phyloP scores from a whole-genome alignment of 1,140 invertebrate species.

The Magallana angulata region DNA sequence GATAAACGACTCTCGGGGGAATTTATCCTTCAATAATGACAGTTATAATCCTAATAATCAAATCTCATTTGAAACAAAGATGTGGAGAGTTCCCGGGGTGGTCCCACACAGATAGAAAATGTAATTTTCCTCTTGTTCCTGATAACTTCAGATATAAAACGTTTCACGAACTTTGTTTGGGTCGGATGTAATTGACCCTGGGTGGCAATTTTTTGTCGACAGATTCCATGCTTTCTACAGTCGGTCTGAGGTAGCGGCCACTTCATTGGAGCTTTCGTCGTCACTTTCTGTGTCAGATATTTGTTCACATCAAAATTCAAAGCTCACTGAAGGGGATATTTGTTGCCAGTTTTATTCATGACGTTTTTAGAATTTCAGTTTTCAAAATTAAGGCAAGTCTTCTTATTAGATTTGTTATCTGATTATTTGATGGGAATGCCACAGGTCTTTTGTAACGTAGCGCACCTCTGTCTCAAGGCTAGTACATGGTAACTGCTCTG shows the following conservation, averaged over 20 bases:
- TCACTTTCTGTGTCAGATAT: constrained; percentile 1
- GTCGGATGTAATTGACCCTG: constrained; percentile 29
- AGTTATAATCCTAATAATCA: constrained; percentile 34
- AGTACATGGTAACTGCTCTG: too few species aligned
- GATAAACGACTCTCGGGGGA: constrained; percentile 28
- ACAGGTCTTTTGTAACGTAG: too few species aligned
- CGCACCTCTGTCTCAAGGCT: too few species aligned
- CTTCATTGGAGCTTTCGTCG: background rate
- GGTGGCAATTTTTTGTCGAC: constrained; percentile 14
- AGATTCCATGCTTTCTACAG: background rate
- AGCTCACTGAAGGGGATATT: background rate
- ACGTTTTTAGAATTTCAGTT: too few species aligned
- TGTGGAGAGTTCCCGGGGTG: constrained; percentile 2
- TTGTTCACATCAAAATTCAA: background rate
- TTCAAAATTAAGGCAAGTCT: too few species aligned
- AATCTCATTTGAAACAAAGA: constrained; percentile 28
- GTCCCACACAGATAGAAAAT: background rate
- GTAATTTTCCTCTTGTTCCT: constrained; percentile 14
- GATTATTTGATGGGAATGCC: too few species aligned
- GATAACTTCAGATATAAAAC: constrained; percentile 27
- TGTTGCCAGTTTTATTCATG: background rate
- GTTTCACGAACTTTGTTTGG: constrained; percentile 37
- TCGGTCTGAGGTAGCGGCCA: background rate
- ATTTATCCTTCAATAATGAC: constrained; percentile 30
- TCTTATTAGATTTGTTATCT: too few species aligned